Conservation (phyloP, 2,888 invertebrate species). For the Conchocele bisecta region DNA sequence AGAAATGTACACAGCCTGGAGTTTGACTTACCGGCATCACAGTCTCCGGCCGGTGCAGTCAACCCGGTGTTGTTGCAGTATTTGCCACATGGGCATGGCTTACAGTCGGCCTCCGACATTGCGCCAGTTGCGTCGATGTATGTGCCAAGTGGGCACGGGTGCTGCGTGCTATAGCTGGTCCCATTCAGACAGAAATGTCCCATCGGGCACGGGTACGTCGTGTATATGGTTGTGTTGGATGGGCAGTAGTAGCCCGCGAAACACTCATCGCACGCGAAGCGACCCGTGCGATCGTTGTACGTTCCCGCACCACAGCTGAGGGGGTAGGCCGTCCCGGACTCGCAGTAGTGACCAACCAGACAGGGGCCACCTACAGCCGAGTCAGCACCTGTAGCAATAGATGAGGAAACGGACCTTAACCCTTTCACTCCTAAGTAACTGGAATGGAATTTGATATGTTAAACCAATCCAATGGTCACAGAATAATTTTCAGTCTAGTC, state of each 20-base stretch:
- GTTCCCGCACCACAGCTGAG: slow-evolving; percentile 77
- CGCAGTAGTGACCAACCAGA: slow-evolving; percentile 79
- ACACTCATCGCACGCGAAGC: slow-evolving; percentile 73
- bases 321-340: slow-evolving; percentile 77
- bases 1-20: too few species aligned
- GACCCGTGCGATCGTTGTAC: slow-evolving; percentile 79
- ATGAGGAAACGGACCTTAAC: background rate
- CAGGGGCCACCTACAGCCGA: slow-evolving; percentile 78
- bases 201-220: slow-evolving; percentile 72
- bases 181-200: slow-evolving; percentile 79
- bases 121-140: slow-evolving; percentile 69
- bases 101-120: slow-evolving; percentile 70
- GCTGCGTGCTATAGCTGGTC: slow-evolving; percentile 67
- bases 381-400: slow-evolving; percentile 63
- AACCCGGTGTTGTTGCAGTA: slow-evolving; percentile 77
- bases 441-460: too few species aligned
- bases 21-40: slow-evolving; percentile 71
- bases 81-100: slow-evolving; percentile 76
- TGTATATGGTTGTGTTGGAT: slow-evolving; percentile 75
- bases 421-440: too few species aligned
- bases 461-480: too few species aligned
- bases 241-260: slow-evolving; percentile 79
- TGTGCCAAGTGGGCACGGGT: slow-evolving; percentile 77
- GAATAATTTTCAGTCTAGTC: too few species aligned
- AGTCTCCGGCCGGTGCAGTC: slow-evolving; percentile 68